A percentile compares a stretch with the other conserved stretches of the same genome.
These are phyloP conservation scores for Blomia tropicalis DNA, from an alignment of 2,888 invertebrate genomes.

Conservation along the genomic window DNA sequence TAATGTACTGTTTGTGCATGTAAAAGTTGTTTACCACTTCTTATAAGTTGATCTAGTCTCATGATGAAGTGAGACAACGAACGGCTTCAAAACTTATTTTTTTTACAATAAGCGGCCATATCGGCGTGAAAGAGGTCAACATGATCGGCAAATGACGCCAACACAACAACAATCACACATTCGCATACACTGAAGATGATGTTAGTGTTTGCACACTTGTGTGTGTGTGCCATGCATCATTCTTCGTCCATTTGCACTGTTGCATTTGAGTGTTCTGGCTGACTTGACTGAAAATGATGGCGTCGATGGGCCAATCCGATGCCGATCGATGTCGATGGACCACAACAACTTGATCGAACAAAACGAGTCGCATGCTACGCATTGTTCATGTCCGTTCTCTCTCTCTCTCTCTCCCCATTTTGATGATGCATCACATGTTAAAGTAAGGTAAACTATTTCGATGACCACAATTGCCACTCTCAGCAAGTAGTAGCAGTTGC, in stretches of 20 bases:
- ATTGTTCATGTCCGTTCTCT: neutral
- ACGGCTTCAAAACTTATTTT: too few species aligned
- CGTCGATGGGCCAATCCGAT: too few species aligned
- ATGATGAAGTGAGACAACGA: neutral
- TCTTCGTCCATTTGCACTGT: neutral
- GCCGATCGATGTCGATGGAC: too few species aligned
- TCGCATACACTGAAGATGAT: neutral
- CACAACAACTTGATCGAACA: too few species aligned
- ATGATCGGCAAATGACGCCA: constrained; percentile 6
- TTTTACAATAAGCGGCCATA: constrained; percentile 15
- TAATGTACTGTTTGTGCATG: too few species aligned
- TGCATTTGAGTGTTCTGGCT: too few species aligned
- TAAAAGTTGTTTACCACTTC: too few species aligned
- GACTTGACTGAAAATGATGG: too few species aligned
- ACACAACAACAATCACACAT: neutral
- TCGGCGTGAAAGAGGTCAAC: constrained; percentile 15
- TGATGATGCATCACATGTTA: constrained; percentile 6
- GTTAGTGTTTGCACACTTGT: too few species aligned
- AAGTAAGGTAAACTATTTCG: neutral
- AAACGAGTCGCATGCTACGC: too few species aligned
- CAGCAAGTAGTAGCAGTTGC: too few species aligned
- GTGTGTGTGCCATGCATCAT: constrained; percentile 2
- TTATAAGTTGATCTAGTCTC: neutral
- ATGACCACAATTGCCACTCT: too few species aligned
- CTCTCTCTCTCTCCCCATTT: neutral